Evolutionary conservation across 2,797 vertebrate species (phyloP).

Genomic region (Manis javanica): DNA sequence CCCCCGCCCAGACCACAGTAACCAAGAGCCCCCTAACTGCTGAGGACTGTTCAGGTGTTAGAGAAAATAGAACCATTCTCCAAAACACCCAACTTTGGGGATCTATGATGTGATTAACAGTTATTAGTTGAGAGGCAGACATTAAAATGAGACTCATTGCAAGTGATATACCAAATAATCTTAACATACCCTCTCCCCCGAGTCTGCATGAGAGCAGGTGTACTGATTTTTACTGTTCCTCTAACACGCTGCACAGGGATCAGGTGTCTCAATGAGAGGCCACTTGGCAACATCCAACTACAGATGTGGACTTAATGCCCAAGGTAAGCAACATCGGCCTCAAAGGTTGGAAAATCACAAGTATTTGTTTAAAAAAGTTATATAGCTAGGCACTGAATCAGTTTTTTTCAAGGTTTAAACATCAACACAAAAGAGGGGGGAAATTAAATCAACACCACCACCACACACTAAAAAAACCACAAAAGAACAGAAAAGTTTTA

Average conservation of each 20-base stretch:
- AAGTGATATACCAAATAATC: constrained; percentile 83
- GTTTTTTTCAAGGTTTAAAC: constrained; percentile 79
- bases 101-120: constrained; percentile 81
- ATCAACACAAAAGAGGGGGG: constrained; percentile 74
- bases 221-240: constrained; percentile 79
- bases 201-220: constrained; percentile 64
- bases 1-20: constrained; percentile 71
- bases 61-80: constrained; percentile 83
- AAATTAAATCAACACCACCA: constrained; percentile 70
- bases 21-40: constrained; percentile 74
- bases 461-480: constrained; percentile 60
- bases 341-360: constrained; percentile 71
- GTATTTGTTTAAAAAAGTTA: constrained; percentile 75
- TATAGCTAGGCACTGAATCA: constrained; percentile 78
- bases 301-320: constrained; percentile 78
- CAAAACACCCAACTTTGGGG: constrained; percentile 83
- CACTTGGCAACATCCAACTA: constrained; percentile 80
- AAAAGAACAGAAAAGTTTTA: constrained; percentile 81
- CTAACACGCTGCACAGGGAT: constrained; percentile 82
- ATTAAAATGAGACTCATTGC: constrained; percentile 83
- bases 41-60: constrained; percentile 78
- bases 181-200: constrained; percentile 70
- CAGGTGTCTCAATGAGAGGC: constrained; percentile 81
- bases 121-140: constrained; percentile 85
- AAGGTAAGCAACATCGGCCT: constrained; percentile 77